These are phyloP conservation scores for Branchinecta sandiegonensis DNA, from an alignment of 2,888 invertebrate genomes.

Conservation along the genomic window DNA sequence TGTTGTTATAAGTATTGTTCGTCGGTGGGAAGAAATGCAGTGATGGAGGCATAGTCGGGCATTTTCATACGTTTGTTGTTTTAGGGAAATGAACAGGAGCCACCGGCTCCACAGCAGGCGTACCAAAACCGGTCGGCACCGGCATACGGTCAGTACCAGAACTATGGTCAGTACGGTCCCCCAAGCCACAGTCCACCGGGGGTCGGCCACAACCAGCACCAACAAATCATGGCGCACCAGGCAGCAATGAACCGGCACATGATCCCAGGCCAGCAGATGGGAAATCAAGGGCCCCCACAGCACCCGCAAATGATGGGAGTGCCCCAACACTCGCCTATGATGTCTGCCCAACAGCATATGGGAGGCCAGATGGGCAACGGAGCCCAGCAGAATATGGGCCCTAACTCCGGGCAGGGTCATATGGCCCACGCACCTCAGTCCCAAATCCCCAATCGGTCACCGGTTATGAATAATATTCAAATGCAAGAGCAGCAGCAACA, in stretches of 20 bases:
- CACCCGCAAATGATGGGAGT: slow-evolving; percentile 22
- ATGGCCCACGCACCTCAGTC: slow-evolving; percentile 26
- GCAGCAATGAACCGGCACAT: slow-evolving; percentile 16
- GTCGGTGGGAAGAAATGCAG: no score
- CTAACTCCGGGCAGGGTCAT: slow-evolving; percentile 25
- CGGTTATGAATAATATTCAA: slow-evolving; percentile 29
- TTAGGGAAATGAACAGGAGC: slow-evolving; percentile 20
- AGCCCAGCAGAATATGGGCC: slow-evolving; percentile 27
- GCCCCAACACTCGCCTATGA: slow-evolving; percentile 23
- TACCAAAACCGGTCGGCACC: neutral
- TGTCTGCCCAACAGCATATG: slow-evolving; percentile 14
- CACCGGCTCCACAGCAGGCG: neutral
- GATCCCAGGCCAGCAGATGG: slow-evolving; percentile 21
- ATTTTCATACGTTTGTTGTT: no score
- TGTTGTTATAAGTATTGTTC: no score
- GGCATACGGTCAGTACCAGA: neutral
- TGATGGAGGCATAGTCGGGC: no score
- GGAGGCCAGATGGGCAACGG: neutral
- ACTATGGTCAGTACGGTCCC: slow-evolving; percentile 15
- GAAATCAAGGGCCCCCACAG: slow-evolving; percentile 20
- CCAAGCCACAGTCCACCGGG: slow-evolving; percentile 18
- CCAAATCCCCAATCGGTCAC: slow-evolving; percentile 38
- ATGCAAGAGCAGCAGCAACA: slow-evolving; percentile 34
- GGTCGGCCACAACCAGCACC: neutral
- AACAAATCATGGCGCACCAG: slow-evolving; percentile 14